A percentile compares a stretch with the other conserved stretches of the same genome.
These are phyloP conservation scores for Erpornis zantholeuca DNA, from an alignment of 2,113 vertebrate genomes.

Conservation along the genomic window DNA sequence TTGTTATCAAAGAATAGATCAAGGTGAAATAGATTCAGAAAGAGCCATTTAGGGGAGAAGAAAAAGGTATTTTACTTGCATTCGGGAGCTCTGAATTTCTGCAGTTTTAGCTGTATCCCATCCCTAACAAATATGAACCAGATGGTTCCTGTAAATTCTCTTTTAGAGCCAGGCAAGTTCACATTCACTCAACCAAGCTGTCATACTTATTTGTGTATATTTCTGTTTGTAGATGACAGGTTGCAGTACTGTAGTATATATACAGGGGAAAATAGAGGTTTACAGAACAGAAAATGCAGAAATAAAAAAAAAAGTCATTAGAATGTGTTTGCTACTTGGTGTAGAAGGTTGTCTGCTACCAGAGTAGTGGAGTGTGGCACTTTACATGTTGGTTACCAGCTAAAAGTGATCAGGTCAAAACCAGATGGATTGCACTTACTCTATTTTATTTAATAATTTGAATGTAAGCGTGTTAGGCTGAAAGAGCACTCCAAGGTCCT, in stretches of 20 bases:
- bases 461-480: neutral
- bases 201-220: conserved; percentile 16
- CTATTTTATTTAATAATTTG: conserved; percentile 21
- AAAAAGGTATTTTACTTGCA: neutral
- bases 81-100: conserved; percentile 22
- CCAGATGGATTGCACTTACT: neutral
- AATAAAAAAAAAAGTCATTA: neutral
- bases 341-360: neutral
- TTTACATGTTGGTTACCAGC: neutral
- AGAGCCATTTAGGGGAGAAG: neutral
- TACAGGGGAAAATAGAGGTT: neutral
- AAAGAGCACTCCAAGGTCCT: neutral
- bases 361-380: neutral
- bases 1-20: neutral
- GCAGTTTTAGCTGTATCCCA: conserved; percentile 3
- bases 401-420: neutral
- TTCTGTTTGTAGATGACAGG: conserved; percentile 17
- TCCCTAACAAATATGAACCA: conserved; percentile 35
- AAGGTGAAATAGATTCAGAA: conserved; percentile 18
- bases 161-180: conserved; percentile 40
- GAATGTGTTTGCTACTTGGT: neutral
- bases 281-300: neutral
- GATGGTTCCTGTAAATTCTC: conserved; percentile 57
- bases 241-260: neutral
- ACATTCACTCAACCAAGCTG: conserved; percentile 31